These are phyloP conservation scores for Zaprionus taronus DNA, from an alignment of 1,140 invertebrate species.

Conservation along the genomic window DNA sequence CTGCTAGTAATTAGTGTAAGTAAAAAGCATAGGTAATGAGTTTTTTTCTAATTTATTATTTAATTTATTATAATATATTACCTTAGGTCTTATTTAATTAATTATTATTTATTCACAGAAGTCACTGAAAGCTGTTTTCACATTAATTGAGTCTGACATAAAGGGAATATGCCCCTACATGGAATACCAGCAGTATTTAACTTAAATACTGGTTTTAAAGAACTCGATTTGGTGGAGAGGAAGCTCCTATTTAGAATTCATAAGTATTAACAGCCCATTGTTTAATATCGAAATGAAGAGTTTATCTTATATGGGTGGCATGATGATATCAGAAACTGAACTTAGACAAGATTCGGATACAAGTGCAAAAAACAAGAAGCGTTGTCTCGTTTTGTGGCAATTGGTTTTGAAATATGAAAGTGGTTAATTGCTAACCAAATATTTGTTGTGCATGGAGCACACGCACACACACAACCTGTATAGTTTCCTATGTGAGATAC, in stretches of 20 bases:
- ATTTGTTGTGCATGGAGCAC: background rate
- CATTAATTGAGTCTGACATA: conserved; percentile 5
- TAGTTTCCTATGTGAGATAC: background rate
- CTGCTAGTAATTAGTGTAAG: no score
- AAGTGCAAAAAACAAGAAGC: background rate
- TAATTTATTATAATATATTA: background rate
- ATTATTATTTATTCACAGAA: background rate
- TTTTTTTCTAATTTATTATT: background rate
- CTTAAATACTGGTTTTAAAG: background rate
- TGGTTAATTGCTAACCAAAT: background rate
- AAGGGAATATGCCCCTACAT: conserved; percentile 14
- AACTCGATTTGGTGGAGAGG: conserved; percentile 15
- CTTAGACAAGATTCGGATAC: background rate
- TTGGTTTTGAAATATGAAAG: background rate
- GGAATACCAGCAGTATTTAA: conserved; percentile 1
- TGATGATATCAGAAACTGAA: background rate
- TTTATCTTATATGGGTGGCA: conserved; percentile 12
- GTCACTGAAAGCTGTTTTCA: background rate
- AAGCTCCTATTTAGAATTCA: conserved; percentile 14
- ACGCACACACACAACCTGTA: background rate
- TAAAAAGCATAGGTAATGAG: background rate
- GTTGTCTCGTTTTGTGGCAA: background rate
- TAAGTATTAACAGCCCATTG: conserved; percentile 14
- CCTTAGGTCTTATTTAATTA: background rate
- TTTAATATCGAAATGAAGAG: background rate